phyloP scores from a whole-genome alignment of 1,140 invertebrate genomes.

The Holotrichia oblita region DNA sequence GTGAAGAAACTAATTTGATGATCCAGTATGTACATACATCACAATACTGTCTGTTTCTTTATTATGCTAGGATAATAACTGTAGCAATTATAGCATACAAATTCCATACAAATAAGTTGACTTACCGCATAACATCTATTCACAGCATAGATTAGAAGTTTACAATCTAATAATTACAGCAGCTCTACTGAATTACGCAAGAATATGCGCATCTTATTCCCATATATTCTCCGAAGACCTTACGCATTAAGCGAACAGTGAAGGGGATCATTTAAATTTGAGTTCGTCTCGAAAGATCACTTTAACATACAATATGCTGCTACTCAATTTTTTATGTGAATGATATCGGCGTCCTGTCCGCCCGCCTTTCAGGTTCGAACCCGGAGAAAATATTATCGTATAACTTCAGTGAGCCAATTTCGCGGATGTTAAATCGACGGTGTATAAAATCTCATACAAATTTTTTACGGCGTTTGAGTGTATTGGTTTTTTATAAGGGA shows the following conservation, averaged over 20 bases:
- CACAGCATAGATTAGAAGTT: too few relatives aligned
- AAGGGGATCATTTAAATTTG: conserved; percentile 24
- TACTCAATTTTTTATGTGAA: conserved; percentile 28
- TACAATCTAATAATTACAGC: too few relatives aligned
- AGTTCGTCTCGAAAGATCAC: conserved; percentile 11
- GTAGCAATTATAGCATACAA: too few relatives aligned
- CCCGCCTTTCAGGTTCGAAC: neutral
- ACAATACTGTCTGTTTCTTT: too few relatives aligned
- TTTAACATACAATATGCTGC: conserved; percentile 10
- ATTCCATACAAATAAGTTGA: too few relatives aligned
- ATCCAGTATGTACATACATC: too few relatives aligned
- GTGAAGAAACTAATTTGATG: too few relatives aligned
- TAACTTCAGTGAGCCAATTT: conserved; percentile 25
- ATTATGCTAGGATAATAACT: too few relatives aligned
- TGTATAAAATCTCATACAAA: conserved; percentile 17
- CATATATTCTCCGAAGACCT: too few relatives aligned
- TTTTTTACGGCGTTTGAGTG: conserved; percentile 20
- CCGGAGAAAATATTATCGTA: conserved; percentile 22
- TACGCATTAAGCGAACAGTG: neutral
- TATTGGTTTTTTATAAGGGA: conserved; percentile 35
- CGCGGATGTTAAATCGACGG: conserved; percentile 21
- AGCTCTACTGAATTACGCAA: too few relatives aligned
- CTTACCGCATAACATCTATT: too few relatives aligned
- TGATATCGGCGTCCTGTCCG: conserved; percentile 14
- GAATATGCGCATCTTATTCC: too few relatives aligned